Evolutionary conservation across 1,140 invertebrate genomes (phyloP).

Genomic region (Conus ventricosus): DNA sequence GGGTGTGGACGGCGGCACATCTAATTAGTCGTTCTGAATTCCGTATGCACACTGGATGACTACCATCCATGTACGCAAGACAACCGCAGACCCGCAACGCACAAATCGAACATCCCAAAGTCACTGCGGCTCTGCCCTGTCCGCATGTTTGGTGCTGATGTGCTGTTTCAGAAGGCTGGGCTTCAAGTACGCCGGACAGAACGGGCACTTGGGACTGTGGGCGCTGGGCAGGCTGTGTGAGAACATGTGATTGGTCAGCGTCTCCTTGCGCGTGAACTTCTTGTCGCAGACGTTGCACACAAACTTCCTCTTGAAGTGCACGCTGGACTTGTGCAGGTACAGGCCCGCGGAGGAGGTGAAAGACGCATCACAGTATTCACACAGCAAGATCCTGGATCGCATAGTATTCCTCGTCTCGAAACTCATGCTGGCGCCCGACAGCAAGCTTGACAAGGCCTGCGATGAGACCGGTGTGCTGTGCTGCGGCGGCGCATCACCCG

Average conservation of each 20-base stretch:
- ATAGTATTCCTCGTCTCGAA: not conserved
- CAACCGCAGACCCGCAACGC: too few relatives aligned
- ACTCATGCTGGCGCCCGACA: not conserved
- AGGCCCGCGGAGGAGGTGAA: not conserved
- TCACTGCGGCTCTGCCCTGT: not conserved
- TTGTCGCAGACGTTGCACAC: conserved; percentile 3
- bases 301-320: conserved; percentile 14
- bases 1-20: too few relatives aligned
- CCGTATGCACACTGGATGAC: too few relatives aligned
- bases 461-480: not conserved
- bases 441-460: not conserved
- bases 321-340: conserved; percentile 1
- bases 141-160: not conserved
- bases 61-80: too few relatives aligned
- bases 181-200: not conserved
- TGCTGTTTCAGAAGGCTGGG: not conserved
- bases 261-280: not conserved
- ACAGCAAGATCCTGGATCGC: not conserved
- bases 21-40: too few relatives aligned
- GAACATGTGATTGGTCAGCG: not conserved
- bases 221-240: not conserved
- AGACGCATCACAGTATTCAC: conserved; percentile 8
- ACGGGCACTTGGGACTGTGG: not conserved
- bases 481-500: not conserved
- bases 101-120: too few relatives aligned